Base-by-base conservation (phyloP, 2,888 invertebrate species). In the Drosophila engyochracea region DNA sequence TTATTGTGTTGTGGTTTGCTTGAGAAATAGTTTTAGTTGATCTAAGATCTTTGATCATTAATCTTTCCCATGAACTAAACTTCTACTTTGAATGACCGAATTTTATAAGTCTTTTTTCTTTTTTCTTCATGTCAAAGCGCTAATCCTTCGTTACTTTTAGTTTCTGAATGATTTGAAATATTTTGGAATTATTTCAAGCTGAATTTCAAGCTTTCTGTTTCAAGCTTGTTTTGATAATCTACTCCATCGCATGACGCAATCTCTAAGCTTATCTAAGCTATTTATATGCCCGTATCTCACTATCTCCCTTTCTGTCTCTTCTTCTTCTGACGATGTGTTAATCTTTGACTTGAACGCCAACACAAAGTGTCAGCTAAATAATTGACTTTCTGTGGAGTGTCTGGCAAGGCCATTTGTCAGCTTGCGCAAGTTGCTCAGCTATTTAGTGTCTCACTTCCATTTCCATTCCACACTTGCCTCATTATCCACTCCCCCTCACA, bases 361-460 rank as follows among this genome's bases (percentile, higher is more conserved):
- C 75, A 57, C 67, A 57, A 57, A 52, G 35, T 67, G 68, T 66
- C 68, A 69, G 69, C 67, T 37, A 51, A 55, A n/a, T 64, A 64
- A 55, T 39, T 44, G 33, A 57, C 41, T 47, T 68, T 66, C 54
- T 58, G 61, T 52, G 60, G 60, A 39, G 47, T 66, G 33, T 47
- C 61, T 44, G 52, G 52, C 78, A 79, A 79, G 78, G 79, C 71
- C 74, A 61, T 44, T 64, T 63, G 51, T 55, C 58, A 62, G 39
- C 62, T 79, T 79, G 71, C 79, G 78, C 79, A 79, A 78, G 66
- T 52, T 51, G 57, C 61, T 59, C 73, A 58, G 62, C 47, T 47
- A 71, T 58, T 57, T 62, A 51, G 64, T 65, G 76, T 31, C 67
- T 69, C 65, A 78, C 74, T 78, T 74, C 60, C 78, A 79, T 79